A percentile compares a stretch with the other conserved stretches of the same genome.
These are phyloP conservation scores for Portunus trituberculatus DNA, from an alignment of 1,140 invertebrate species.

Conservation along the genomic window DNA sequence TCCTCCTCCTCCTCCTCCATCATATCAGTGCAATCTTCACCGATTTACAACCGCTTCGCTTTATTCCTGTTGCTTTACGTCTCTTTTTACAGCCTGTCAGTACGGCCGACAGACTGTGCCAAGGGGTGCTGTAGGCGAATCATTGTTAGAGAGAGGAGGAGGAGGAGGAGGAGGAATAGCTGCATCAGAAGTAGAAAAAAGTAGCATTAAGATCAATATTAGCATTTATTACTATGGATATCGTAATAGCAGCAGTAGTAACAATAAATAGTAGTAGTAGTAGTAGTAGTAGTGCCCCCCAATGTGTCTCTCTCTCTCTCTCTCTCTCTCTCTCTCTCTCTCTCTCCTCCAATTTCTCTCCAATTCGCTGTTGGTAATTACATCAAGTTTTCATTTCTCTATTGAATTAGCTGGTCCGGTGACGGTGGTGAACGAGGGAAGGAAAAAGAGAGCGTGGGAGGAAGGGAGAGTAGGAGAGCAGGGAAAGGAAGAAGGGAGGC, in stretches of 20 bases:
- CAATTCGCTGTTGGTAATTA: slow-evolving; percentile 3
- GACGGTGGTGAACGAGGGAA: background rate
- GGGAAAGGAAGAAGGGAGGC: background rate
- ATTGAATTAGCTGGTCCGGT: slow-evolving; percentile 20
- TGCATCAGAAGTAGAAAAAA: background rate
- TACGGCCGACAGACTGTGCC: too few species aligned
- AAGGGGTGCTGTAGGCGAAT: too few species aligned
- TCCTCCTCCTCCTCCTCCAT: too few species aligned
- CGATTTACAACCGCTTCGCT: too few species aligned
- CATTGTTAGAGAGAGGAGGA: too few species aligned
- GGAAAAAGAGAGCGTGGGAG: background rate
- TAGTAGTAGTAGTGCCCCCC: background rate
- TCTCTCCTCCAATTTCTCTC: background rate
- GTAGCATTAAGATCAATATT: background rate
- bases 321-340: slow-evolving; percentile 20
- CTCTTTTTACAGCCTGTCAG: too few species aligned
- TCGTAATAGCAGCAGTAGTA: background rate
- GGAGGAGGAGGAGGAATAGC: too few species aligned
- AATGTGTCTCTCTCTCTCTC: background rate
- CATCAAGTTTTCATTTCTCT: slow-evolving; percentile 20
- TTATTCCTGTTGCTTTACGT: too few species aligned
- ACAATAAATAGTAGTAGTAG: background rate
- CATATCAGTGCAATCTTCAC: too few species aligned
- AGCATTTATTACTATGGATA: background rate
- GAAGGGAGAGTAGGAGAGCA: background rate